These are phyloP conservation scores for Crambe crambe DNA, from an alignment of 37 sponge, comb jelly and placozoan species.

Conservation along the genomic window DNA sequence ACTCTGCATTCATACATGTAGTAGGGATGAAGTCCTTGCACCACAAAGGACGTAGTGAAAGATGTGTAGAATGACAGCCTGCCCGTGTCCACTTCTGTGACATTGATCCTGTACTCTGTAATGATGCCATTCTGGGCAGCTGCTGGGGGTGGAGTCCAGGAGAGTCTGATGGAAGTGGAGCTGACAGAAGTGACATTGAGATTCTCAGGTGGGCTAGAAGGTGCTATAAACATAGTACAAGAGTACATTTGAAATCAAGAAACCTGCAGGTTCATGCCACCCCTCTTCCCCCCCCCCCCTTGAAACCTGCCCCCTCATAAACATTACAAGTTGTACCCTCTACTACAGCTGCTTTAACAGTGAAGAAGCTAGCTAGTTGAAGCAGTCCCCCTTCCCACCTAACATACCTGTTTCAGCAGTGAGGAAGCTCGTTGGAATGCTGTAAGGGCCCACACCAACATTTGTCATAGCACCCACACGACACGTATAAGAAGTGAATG, in stretches of 20 bases:
- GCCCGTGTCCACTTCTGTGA: slow-evolving; percentile 37
- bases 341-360: too few relatives aligned
- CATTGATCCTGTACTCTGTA: slow-evolving; percentile 22
- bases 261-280: not conserved
- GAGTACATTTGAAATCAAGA: too few relatives aligned
- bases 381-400: not conserved
- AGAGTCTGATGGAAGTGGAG: slow-evolving; percentile 1
- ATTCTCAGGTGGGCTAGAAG: slow-evolving; percentile 14
- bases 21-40: slow-evolving; percentile 31
- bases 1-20: slow-evolving; percentile 21
- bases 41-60: not conserved
- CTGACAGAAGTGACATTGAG: not conserved
- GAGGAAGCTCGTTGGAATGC: slow-evolving; percentile 4
- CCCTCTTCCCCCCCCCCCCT: not conserved
- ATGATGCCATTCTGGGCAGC: slow-evolving; percentile 38
- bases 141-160: slow-evolving; percentile 23
- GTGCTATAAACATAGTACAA: slow-evolving; percentile 8
- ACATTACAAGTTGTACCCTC: not conserved
- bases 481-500: slow-evolving; percentile 23
- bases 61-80: not conserved
- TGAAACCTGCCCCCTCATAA: not conserved
- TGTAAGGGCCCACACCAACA: slow-evolving; percentile 28
- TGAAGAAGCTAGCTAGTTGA: not conserved
- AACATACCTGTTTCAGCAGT: slow-evolving; percentile 18
- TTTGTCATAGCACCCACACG: slow-evolving; percentile 20